phyloP scores from a whole-genome alignment of 2,888 invertebrate species.

The Helicoverpa assulta region DNA sequence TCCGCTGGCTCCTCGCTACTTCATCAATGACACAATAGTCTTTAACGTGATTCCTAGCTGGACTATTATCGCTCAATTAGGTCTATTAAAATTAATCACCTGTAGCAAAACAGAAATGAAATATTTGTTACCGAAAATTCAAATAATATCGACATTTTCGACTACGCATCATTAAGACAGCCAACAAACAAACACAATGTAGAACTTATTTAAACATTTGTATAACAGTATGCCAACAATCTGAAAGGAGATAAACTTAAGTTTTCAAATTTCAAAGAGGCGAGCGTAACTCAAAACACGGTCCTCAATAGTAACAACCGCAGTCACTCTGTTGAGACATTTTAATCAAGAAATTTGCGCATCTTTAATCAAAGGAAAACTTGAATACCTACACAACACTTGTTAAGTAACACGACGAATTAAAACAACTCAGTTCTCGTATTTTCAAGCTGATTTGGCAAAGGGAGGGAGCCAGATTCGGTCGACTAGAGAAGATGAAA shows the following conservation, averaged over 20 bases:
- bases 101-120: background rate
- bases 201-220: slow-evolving; percentile 53
- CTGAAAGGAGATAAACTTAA: slow-evolving; percentile 59
- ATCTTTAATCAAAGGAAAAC: slow-evolving; percentile 81
- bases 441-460: slow-evolving; percentile 44
- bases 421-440: slow-evolving; percentile 42
- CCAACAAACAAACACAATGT: slow-evolving; percentile 37
- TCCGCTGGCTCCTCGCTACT: slow-evolving; percentile 27
- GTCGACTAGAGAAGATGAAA: background rate
- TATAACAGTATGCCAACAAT: slow-evolving; percentile 56
- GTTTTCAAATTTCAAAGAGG: slow-evolving; percentile 77
- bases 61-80: slow-evolving; percentile 7
- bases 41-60: slow-evolving; percentile 31
- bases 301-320: slow-evolving; percentile 61
- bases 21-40: slow-evolving; percentile 46
- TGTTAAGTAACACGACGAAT: slow-evolving; percentile 65
- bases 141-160: slow-evolving; percentile 14
- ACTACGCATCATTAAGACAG: slow-evolving; percentile 19
- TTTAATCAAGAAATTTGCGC: slow-evolving; percentile 83
- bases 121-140: slow-evolving; percentile 8
- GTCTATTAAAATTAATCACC: slow-evolving; percentile 1
- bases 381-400: slow-evolving; percentile 74
- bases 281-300: slow-evolving; percentile 60
- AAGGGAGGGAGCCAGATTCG: background rate
- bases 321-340: slow-evolving; percentile 68